These are phyloP conservation scores for Triplophysa rosa DNA, from an alignment of 2,113 vertebrate genomes.

Conservation along the genomic window DNA sequence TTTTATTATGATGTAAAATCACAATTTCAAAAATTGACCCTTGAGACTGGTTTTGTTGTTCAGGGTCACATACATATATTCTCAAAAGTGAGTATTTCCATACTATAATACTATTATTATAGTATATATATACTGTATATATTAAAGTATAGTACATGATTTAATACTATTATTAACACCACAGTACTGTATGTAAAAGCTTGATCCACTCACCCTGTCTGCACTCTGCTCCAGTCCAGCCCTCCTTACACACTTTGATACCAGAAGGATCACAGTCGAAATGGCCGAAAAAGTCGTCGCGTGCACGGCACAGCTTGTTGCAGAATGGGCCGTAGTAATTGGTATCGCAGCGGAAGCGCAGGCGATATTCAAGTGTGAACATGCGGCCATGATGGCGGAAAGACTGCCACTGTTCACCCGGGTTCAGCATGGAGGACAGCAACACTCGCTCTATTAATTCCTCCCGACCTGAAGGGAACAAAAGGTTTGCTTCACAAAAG, in stretches of 20 bases:
- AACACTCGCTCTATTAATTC: constrained; percentile 76
- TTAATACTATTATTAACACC: no score
- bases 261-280: constrained; percentile 78
- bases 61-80: no score
- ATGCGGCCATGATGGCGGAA: constrained; percentile 72
- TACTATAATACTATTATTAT: no score
- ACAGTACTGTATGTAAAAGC: neutral
- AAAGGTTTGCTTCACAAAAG: neutral
- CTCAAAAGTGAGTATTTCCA: no score
- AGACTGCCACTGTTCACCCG: constrained; percentile 76
- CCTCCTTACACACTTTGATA: constrained; percentile 82
- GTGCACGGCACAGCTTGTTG: constrained; percentile 75
- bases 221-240: constrained; percentile 73
- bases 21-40: no score
- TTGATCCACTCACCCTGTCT: constrained; percentile 61
- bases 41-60: no score
- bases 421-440: constrained; percentile 80
- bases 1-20: no score
- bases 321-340: constrained; percentile 79
- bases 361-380: constrained; percentile 77
- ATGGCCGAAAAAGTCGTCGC: constrained; percentile 79
- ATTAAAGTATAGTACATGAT: no score
- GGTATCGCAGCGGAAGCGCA: constrained; percentile 76
- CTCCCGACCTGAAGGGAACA: constrained; percentile 66
- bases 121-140: no score